These are phyloP conservation scores for Lepidurus packardi DNA, from an alignment of 1,140 invertebrate genomes.

Conservation along the genomic window DNA sequence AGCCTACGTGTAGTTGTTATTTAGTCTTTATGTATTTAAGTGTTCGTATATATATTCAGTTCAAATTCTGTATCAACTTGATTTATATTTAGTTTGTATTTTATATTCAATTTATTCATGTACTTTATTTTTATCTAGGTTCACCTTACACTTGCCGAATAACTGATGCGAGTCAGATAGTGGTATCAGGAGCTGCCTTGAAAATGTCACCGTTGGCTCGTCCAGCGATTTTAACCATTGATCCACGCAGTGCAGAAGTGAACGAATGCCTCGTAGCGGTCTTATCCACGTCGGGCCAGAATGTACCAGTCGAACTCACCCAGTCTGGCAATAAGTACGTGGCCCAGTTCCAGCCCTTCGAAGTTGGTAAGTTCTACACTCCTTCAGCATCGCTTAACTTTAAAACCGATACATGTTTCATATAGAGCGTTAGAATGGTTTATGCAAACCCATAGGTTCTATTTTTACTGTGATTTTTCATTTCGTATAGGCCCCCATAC, in stretches of 20 bases:
- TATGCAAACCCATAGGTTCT: not conserved
- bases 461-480: not conserved
- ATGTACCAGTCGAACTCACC: slow-evolving; percentile 56
- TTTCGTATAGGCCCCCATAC: slow-evolving; percentile 63
- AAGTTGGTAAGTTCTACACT: slow-evolving; percentile 56
- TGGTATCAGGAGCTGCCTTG: slow-evolving; percentile 55
- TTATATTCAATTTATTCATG: not conserved
- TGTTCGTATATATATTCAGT: too few relatives aligned
- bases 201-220: slow-evolving; percentile 57
- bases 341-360: slow-evolving; percentile 70
- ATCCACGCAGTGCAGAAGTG: slow-evolving; percentile 51
- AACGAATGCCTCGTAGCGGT: slow-evolving; percentile 59
- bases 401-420: not conserved
- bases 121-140: slow-evolving; percentile 47
- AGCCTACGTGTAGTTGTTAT: too few relatives aligned
- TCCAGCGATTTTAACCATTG: slow-evolving; percentile 55
- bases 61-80: not conserved
- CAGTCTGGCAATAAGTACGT: slow-evolving; percentile 56
- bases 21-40: too few relatives aligned
- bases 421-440: not conserved
- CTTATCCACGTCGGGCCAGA: slow-evolving; percentile 69
- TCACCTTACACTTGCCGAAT: slow-evolving; percentile 84
- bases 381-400: not conserved
- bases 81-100: not conserved
- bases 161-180: slow-evolving; percentile 55